These are phyloP conservation scores for Nezara viridula DNA, from an alignment of 2,888 invertebrate species.

Conservation along the genomic window DNA sequence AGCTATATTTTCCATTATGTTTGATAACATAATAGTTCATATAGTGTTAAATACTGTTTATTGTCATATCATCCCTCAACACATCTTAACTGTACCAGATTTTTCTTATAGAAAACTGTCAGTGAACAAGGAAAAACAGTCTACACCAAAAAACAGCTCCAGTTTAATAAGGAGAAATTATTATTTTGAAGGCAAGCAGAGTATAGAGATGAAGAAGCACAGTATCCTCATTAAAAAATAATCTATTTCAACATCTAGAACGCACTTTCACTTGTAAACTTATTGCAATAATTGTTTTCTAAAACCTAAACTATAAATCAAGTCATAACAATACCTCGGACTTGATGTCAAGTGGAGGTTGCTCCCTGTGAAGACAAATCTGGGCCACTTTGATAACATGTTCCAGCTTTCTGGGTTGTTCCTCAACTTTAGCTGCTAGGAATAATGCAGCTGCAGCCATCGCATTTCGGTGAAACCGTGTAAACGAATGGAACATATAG, in stretches of 20 bases:
- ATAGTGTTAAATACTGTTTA: no score
- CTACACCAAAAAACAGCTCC: no score
- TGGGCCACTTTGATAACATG: constrained; percentile 96
- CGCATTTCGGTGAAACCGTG: constrained; percentile 93
- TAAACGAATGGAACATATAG: constrained; percentile 98
- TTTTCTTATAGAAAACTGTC: no score
- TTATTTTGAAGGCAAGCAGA: no score
- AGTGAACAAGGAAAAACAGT: no score
- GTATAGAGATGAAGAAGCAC: background rate
- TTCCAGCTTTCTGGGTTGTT: constrained; percentile 97
- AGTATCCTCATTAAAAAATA: background rate
- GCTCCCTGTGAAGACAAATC: constrained; percentile 81
- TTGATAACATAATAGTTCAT: no score
- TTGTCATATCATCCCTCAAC: no score
- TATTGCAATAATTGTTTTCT: background rate
- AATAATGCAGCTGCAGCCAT: constrained; percentile 96
- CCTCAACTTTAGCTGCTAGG: constrained; percentile 98
- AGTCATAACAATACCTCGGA: constrained; percentile 76
- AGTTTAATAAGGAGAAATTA: no score
- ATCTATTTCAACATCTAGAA: no score
- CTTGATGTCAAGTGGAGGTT: constrained; percentile 78
- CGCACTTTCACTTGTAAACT: no score
- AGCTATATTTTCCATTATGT: no score
- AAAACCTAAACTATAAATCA: background rate
- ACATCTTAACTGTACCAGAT: no score